Conservation (phyloP, 1,140 invertebrate species). For the Scaptomyza montana region DNA sequence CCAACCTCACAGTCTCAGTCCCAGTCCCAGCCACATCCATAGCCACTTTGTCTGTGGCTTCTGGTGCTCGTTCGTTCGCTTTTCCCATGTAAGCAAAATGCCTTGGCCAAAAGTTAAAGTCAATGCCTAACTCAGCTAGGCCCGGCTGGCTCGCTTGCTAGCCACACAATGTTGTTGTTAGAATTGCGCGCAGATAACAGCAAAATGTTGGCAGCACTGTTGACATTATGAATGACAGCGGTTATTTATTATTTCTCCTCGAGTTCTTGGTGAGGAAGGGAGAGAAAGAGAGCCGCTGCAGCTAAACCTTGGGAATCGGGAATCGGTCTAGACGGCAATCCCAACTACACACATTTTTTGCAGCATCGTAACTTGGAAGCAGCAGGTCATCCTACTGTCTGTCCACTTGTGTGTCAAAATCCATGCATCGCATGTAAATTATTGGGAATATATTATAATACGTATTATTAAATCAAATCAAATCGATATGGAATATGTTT, state of each 20-base stretch:
- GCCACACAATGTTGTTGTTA: conserved; percentile 71
- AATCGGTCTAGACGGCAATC: conserved; percentile 8
- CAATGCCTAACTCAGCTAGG: conserved; percentile 31
- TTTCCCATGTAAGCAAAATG: conserved; percentile 33
- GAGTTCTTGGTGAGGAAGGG: conserved; percentile 36
- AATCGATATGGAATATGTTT: neutral
- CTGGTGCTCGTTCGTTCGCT: conserved; percentile 13
- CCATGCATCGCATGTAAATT: conserved; percentile 1
- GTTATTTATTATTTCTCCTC: conserved; percentile 79
- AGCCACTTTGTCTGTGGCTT: conserved; percentile 67
- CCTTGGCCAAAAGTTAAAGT: conserved; percentile 27
- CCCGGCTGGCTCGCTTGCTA: conserved; percentile 30
- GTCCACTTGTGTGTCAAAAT: conserved; percentile 6
- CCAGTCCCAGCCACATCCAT: conserved; percentile 13
- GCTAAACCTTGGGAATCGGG: conserved; percentile 24
- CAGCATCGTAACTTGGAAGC: conserved; percentile 4
- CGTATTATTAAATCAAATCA: neutral
- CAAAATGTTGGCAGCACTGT: conserved; percentile 82
- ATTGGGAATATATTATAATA: conserved; percentile 7
- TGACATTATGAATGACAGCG: conserved; percentile 82
- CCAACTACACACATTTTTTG: neutral
- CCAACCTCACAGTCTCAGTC: conserved; percentile 14
- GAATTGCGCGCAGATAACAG: conserved; percentile 80
- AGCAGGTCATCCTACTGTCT: neutral
- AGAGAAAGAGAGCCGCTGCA: conserved; percentile 1